Evolutionary conservation across 2,888 invertebrate genomes (phyloP).

Genomic region (Serrognathus titanus): DNA sequence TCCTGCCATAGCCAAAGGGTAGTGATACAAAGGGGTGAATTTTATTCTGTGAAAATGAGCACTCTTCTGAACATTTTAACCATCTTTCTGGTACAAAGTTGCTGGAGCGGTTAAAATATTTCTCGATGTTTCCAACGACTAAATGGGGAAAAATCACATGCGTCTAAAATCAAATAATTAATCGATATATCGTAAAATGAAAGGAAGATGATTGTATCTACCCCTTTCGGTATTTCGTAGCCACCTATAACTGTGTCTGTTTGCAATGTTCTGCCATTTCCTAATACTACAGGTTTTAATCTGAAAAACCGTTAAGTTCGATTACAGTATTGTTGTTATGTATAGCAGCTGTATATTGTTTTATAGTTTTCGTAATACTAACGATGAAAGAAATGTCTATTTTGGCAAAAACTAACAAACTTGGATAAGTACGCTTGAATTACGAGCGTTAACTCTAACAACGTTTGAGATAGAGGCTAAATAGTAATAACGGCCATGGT

Average conservation of each 20-base stretch:
- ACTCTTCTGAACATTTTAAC: slow-evolving; percentile 55
- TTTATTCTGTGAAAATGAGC: slow-evolving; percentile 49
- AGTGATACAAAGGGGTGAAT: slow-evolving; percentile 73
- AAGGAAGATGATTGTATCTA: slow-evolving; percentile 41
- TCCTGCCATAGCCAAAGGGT: slow-evolving; percentile 73
- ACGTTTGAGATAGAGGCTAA: no score
- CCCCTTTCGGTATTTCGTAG: slow-evolving; percentile 78
- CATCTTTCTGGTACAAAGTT: slow-evolving; percentile 75
- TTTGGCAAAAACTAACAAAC: no score
- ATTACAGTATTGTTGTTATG: no score
- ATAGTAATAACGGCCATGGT: no score
- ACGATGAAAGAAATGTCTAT: no score
- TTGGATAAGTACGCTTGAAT: no score
- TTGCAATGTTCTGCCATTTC: slow-evolving; percentile 74
- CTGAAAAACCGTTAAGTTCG: slow-evolving; percentile 49
- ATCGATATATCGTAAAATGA: not conserved
- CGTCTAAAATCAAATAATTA: slow-evolving; percentile 55
- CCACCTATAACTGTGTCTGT: slow-evolving; percentile 72
- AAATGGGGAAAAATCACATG: slow-evolving; percentile 77
- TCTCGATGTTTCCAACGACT: slow-evolving; percentile 68
- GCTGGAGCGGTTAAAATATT: slow-evolving; percentile 69
- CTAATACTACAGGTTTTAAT: slow-evolving; percentile 78
- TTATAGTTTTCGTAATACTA: no score
- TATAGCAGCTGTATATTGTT: no score
- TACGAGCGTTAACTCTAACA: no score